Base-by-base conservation (phyloP, 1,140 invertebrate species). In the Heliconius congener region DNA sequence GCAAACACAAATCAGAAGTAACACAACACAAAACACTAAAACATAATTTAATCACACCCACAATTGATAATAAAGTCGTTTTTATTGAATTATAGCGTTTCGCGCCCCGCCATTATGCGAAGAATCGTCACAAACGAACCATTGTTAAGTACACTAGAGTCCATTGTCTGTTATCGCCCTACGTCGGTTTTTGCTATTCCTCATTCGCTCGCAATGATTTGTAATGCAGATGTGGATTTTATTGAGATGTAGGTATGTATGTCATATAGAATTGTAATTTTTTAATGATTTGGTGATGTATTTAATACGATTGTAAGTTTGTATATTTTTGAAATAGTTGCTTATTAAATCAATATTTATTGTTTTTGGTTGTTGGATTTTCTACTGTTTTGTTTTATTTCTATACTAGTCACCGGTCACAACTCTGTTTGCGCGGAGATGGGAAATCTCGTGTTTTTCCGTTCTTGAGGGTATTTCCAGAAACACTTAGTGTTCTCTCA, bases 41-140 rank as follows among this genome's bases (percentile, higher is more conserved):
- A 39, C 19, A 88, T 89, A 92, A 93, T 85, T 91, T 87, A 91
- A 91, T 92, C 88, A 87, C 86, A 82, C 89, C 90, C 92, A 91
- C 92, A 91, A 90, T 88, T 85, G 86, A 85, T 88, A 86, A 92
- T 91, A 92, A 94, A 93, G 88, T 87, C 85, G 81, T 84, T 85
- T 92, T 89, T 91, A 94, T 92, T 89, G 87, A 92, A 91, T 93
- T 91, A 91, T 88, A 81, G 83, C 85, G 88, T 89, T 92, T 91
- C 87, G 90, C 92, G 86, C 90, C 88, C 91, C 87, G 89, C 88
- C 80, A 92, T 93, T 93, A 92, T 93, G 91, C 88, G 91, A 94
- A 93, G 92, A 93, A 93, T 92, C 86, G 91, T 90, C 91, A 93
- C 91, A 94, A 94, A 94, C 92, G 92, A 94, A 94, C 83, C 89